Evolutionary conservation across 2,113 vertebrate genomes (phyloP).

Genomic region (Dasyprocta punctata): DNA sequence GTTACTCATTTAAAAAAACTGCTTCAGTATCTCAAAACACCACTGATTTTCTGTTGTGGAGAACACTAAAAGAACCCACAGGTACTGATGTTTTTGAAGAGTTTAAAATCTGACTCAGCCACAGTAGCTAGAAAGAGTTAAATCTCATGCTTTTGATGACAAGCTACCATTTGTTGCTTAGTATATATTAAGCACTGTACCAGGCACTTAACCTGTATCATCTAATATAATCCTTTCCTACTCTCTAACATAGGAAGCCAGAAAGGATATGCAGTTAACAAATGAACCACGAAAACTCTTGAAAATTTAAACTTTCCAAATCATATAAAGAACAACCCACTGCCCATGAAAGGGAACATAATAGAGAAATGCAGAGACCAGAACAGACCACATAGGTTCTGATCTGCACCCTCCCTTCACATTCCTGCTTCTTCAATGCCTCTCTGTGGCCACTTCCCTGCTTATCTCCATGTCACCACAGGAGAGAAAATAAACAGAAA

Average conservation of each 20-base stretch:
- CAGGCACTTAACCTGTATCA: constrained; percentile 56
- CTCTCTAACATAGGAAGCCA: constrained; percentile 9
- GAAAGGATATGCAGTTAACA: constrained; percentile 43
- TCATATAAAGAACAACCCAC: constrained; percentile 9
- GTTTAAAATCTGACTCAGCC: constrained; percentile 4
- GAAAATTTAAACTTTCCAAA: constrained; percentile 33
- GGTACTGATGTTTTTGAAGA: constrained; percentile 37
- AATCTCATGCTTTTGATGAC: constrained; percentile 25
- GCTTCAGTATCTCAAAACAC: constrained; percentile 5
- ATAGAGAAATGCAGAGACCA: constrained; percentile 4
- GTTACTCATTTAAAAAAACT: constrained; percentile 11
- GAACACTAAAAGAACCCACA: background rate
- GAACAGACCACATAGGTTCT: background rate
- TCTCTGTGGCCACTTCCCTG: constrained; percentile 60
- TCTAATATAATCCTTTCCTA: constrained; percentile 65
- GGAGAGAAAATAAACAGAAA: constrained; percentile 66
- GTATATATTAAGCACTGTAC: constrained; percentile 31
- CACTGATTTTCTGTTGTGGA: constrained; percentile 41
- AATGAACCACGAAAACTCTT: constrained; percentile 17
- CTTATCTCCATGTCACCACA: constrained; percentile 60
- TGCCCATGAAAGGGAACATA: constrained; percentile 28
- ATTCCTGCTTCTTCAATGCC: constrained; percentile 6
- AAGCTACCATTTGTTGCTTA: constrained; percentile 20
- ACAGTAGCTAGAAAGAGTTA: constrained; percentile 24
- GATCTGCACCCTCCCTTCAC: background rate